phyloP scores from a whole-genome alignment of 2,797 vertebrate species.

The Chaetophractus vellerosus region DNA sequence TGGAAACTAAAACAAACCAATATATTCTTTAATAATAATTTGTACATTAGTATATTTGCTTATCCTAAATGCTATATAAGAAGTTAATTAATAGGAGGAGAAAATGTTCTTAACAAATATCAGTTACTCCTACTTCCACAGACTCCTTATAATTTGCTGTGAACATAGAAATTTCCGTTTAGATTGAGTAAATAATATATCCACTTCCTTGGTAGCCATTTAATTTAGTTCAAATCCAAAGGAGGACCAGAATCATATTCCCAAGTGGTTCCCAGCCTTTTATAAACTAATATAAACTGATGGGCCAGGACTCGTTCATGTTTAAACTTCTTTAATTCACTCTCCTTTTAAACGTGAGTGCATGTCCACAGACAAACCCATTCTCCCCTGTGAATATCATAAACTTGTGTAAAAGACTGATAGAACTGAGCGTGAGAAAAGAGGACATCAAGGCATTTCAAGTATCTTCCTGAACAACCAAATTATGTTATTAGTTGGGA shows the following conservation, averaged over 20 bases:
- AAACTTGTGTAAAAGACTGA: not conserved
- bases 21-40: slow-evolving; percentile 13
- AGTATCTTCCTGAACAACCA: not conserved
- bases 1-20: slow-evolving; percentile 50
- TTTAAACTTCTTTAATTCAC: not conserved
- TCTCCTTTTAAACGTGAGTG: not conserved
- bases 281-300: not conserved
- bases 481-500: slow-evolving; percentile 49
- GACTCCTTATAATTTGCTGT: not conserved
- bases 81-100: slow-evolving; percentile 18
- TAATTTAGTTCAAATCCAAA: slow-evolving; percentile 7
- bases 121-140: not conserved
- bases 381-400: slow-evolving; percentile 11
- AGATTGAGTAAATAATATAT: not conserved
- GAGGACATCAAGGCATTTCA: slow-evolving; percentile 37
- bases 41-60: not conserved
- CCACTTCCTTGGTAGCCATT: not conserved
- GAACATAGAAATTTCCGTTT: not conserved
- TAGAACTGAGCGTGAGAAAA: not conserved
- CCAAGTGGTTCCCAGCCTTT: not conserved
- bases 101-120: not conserved
- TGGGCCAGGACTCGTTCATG: not conserved
- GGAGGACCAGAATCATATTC: not conserved
- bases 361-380: not conserved
- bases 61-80: not conserved